A percentile compares a stretch with the other conserved stretches of the same genome.
Conservation (phyloP, 1,140 invertebrate species). For the Caenorhabditis elegans region WBcel235 BX284603.4:13245501-13246000, state of each 20-base stretch:
- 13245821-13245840: constrained; percentile 64
- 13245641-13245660: constrained; percentile 48
- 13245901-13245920: constrained; percentile 74
- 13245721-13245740: background rate
- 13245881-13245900: constrained; percentile 58
- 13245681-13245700: constrained; percentile 61
- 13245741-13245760: constrained; percentile 27
- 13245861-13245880: constrained; percentile 56
- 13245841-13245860: constrained; percentile 58
- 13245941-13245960: constrained; percentile 96
- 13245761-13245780: constrained; percentile 63
- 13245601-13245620: background rate
- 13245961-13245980: constrained; percentile 97
- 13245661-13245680: constrained; percentile 59
- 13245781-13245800: constrained; percentile 53
- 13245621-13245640: background rate
- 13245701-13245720: constrained; percentile 52
- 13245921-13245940: constrained; percentile 88
- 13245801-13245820: constrained; percentile 52
- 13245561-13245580: background rate
- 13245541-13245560: background rate
- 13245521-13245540: too few species aligned
- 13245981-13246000: too few species aligned
- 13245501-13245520: too few species aligned
- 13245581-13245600: constrained; percentile 20